phyloP scores from a whole-genome alignment of 2,113 vertebrate genomes.

The Amphiprion percula region DNA sequence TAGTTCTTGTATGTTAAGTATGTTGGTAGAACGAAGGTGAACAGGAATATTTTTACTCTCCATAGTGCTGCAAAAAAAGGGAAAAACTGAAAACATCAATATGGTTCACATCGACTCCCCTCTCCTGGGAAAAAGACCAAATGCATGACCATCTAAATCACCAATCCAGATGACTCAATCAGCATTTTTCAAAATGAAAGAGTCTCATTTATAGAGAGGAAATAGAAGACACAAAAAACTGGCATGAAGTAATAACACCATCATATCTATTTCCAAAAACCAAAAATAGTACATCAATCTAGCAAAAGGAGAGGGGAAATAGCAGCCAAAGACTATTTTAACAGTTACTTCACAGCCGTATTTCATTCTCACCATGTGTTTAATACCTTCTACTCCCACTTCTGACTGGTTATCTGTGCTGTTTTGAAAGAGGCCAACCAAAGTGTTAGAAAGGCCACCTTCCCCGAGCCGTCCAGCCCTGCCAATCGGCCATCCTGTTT shows the following conservation, averaged over 20 bases:
- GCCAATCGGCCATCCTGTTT: slow-evolving; percentile 78
- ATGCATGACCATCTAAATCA: slow-evolving; percentile 23
- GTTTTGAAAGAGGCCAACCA: slow-evolving; percentile 63
- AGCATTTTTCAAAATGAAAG: slow-evolving; percentile 16
- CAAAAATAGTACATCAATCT: slow-evolving; percentile 40
- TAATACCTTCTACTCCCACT: slow-evolving; percentile 57
- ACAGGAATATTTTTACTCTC: background rate
- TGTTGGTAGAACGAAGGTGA: background rate
- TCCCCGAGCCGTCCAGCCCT: slow-evolving; percentile 61
- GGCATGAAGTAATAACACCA: slow-evolving; percentile 26
- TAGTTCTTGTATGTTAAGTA: too few relatives aligned
- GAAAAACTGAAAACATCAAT: background rate
- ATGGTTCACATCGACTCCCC: slow-evolving; percentile 7
- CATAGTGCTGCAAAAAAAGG: background rate
- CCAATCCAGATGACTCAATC: slow-evolving; percentile 27
- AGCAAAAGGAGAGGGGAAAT: slow-evolving; percentile 32
- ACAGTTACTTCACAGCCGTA: slow-evolving; percentile 43
- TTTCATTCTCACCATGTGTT: slow-evolving; percentile 59
- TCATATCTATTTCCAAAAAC: slow-evolving; percentile 44
- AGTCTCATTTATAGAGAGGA: slow-evolving; percentile 20
- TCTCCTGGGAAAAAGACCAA: background rate
- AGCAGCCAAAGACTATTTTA: slow-evolving; percentile 36
- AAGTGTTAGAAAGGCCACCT: slow-evolving; percentile 72
- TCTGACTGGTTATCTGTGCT: slow-evolving; percentile 65
- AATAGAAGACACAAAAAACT: slow-evolving; percentile 30